phyloP scores from a whole-genome alignment of 2,888 invertebrate species.

The Hemaris fuciformis region DNA sequence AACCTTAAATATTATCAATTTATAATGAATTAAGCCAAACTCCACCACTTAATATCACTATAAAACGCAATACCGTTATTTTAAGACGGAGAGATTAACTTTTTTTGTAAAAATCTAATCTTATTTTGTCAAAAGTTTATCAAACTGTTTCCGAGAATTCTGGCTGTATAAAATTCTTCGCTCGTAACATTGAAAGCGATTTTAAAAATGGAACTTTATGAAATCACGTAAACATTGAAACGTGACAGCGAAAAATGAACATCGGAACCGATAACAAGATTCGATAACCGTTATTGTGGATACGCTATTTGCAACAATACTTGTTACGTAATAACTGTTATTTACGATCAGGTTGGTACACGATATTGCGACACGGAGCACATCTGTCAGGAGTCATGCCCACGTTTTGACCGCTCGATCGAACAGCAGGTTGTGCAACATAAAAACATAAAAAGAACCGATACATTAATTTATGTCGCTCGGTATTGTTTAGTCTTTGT shows the following conservation, averaged over 20 bases:
- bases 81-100: not conserved
- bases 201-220: conserved; percentile 2
- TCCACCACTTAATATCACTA: not conserved
- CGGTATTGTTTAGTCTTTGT: not conserved
- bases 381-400: conserved; percentile 34
- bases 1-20: not conserved
- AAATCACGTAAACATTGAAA: conserved; percentile 2
- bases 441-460: conserved; percentile 25
- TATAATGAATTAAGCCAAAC: too few relatives aligned
- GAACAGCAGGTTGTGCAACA: conserved; percentile 29
- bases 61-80: not conserved
- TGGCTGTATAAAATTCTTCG: not conserved
- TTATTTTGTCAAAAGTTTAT: not conserved
- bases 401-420: conserved; percentile 33
- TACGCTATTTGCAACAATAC: conserved; percentile 35
- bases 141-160: not conserved
- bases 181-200: not conserved
- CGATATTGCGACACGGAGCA: conserved; percentile 44
- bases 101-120: not conserved
- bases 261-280: not conserved
- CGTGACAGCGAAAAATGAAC: not conserved
- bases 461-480: conserved; percentile 23
- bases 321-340: conserved; percentile 34
- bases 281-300: conserved; percentile 18
- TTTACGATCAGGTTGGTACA: conserved; percentile 38